Evolutionary conservation across 2,888 invertebrate genomes (phyloP).

Genomic region (Vannuccia rotundouncinata): DNA sequence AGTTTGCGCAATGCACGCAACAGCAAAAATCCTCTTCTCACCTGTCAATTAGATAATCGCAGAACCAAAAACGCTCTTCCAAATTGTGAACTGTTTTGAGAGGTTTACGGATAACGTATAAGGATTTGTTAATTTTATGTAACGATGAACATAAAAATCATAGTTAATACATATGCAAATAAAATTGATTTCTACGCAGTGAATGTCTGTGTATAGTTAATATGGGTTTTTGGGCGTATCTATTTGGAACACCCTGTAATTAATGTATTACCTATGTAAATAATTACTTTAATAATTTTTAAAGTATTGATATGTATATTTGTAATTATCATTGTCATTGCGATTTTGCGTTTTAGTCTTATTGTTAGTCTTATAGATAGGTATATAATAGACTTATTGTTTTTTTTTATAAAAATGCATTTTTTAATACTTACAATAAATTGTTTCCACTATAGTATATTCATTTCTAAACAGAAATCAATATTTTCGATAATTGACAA

Average conservation of each 20-base stretch:
- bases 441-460: no score
- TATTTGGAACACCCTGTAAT: background rate
- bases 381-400: no score
- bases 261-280: no score
- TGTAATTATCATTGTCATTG: no score
- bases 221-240: background rate
- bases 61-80: constrained; percentile 16
- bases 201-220: background rate
- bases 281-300: no score
- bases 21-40: background rate
- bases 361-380: no score
- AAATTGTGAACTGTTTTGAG: background rate
- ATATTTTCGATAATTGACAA: no score
- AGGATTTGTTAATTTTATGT: background rate
- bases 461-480: no score
- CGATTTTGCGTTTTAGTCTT: no score
- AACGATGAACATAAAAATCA: background rate
- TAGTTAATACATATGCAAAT: background rate
- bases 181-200: background rate
- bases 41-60: background rate
- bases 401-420: no score
- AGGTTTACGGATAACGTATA: constrained; percentile 3
- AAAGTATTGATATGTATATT: no score
- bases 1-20: background rate
- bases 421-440: no score